Base-by-base conservation (phyloP, 2,888 invertebrate genomes). In the Sphecodes monilicornis region DNA sequence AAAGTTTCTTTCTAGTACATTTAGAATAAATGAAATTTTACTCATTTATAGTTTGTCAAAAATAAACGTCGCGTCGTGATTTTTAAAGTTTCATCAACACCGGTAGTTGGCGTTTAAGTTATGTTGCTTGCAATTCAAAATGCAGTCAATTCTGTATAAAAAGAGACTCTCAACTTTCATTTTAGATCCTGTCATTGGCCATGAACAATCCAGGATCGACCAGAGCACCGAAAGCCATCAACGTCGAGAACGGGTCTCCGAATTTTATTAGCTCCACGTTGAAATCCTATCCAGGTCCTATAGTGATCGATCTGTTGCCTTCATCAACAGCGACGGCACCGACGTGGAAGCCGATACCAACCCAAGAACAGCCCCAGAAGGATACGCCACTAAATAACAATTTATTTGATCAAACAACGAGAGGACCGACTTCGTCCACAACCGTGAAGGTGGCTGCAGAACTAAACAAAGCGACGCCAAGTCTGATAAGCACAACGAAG, bases 151-250 rank as follows among this genome's bases (percentile, higher is more conserved):
- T 46, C 46, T 46, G 1, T 46, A 5, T 50, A 22, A 22, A 36
- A 36, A 50, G 1, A 22, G 22, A n/a, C 22, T 39, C 4, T 3
- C 18, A n/a, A 5, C 11, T 1, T 69, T 6, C 0, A 41, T 71
- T 66, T 80, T 76, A 94, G 94, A 94, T 94, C 43, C 89, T 94
- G 32, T 92, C 93, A 1, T 85, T 94, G 69, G 94, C 94, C 4
- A 84, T 94, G 78, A 92, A 90, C 3, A 90, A 90, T 54, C 88
- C 90, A 1, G 93, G 93, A 29, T 92, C 93, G 11, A 93, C 93
- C n/a, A 92, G 94, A 76, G 90, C 93, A 0, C 92, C 94, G 26
- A 95, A 94, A 87, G 94, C 94, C 0, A 92, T 94, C 74, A 91
- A 91, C 70, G 46, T 84, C 8, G 84, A 86, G 0, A 92, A 91